A percentile compares a stretch with the other conserved stretches of the same genome.
These are phyloP conservation scores for Drosophila sp. DNA, from an alignment of 1,140 invertebrate species.

Conservation along the genomic window DNA sequence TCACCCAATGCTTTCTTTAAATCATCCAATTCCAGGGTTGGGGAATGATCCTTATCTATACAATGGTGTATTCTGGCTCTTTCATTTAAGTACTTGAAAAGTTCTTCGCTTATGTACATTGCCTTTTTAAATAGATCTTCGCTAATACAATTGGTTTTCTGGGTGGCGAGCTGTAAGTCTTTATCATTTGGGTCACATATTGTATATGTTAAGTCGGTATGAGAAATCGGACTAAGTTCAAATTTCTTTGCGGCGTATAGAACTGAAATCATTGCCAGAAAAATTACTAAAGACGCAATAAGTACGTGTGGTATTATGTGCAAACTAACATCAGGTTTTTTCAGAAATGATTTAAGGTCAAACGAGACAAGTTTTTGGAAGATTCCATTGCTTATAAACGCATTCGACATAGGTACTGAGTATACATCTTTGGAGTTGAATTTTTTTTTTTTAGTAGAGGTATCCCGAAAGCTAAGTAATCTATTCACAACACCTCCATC, in stretches of 20 bases:
- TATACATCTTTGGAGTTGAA: slow-evolving; percentile 41
- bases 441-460: slow-evolving; percentile 56
- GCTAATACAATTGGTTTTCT: slow-evolving; percentile 46
- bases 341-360: slow-evolving; percentile 54
- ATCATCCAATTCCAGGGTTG: slow-evolving; percentile 86
- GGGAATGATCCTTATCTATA: slow-evolving; percentile 83
- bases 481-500: slow-evolving; percentile 68
- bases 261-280: slow-evolving; percentile 64
- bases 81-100: slow-evolving; percentile 64
- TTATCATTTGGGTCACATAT: slow-evolving; percentile 57
- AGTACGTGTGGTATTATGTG: slow-evolving; percentile 68
- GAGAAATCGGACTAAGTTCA: slow-evolving; percentile 58
- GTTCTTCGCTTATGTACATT: slow-evolving; percentile 49
- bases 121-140: slow-evolving; percentile 52
- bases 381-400: slow-evolving; percentile 33
- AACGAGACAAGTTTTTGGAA: slow-evolving; percentile 34
- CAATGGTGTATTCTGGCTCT: slow-evolving; percentile 85
- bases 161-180: slow-evolving; percentile 16
- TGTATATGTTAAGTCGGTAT: slow-evolving; percentile 52
- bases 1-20: slow-evolving; percentile 58
- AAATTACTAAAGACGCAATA: slow-evolving; percentile 62
- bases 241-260: slow-evolving; percentile 64
- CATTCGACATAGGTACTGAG: slow-evolving; percentile 39
- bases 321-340: slow-evolving; percentile 54
- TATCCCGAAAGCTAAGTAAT: slow-evolving; percentile 72